These are phyloP conservation scores for Montipora efflorescens DNA, from an alignment of 64 coral and sea anemone species.

Conservation along the genomic window DNA sequence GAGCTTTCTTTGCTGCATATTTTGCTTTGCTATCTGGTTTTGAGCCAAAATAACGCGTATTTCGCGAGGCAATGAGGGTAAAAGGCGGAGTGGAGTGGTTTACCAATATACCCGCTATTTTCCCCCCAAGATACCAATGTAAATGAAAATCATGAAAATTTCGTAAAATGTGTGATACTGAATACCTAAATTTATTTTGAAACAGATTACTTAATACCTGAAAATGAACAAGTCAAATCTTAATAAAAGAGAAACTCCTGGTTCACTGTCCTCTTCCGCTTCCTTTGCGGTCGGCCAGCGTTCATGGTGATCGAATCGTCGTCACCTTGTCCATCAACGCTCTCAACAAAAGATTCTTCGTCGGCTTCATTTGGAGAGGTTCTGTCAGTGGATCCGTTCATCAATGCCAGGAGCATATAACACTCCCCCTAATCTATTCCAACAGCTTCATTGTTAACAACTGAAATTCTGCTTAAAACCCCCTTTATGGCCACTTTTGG, in stretches of 20 bases:
- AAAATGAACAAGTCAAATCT: not conserved
- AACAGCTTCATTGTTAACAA: not conserved
- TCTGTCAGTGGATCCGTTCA: not conserved
- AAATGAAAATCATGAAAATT: too few relatives aligned
- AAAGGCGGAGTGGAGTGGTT: too few relatives aligned
- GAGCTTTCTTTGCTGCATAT: too few relatives aligned
- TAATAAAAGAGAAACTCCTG: not conserved
- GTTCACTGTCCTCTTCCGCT: constrained; percentile 24
- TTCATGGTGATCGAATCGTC: constrained; percentile 47
- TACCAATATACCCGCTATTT: too few relatives aligned
- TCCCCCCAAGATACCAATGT: too few relatives aligned
- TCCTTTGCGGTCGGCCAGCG: constrained; percentile 6
- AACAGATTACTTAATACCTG: too few relatives aligned
- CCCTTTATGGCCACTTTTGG: constrained; percentile 59
- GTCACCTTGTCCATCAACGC: constrained; percentile 22
- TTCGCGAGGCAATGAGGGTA: too few relatives aligned
- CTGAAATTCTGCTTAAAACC: constrained; percentile 49
- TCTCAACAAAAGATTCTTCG: not conserved
- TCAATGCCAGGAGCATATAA: constrained; percentile 31
- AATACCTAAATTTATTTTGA: not conserved
- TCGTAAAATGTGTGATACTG: too few relatives aligned
- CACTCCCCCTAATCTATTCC: too few relatives aligned
- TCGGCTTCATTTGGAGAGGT: not conserved
- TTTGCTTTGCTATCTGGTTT: too few relatives aligned
- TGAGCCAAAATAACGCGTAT: too few relatives aligned